Base-by-base conservation (phyloP, 1,140 invertebrate species). In the Limonius californicus region DNA sequence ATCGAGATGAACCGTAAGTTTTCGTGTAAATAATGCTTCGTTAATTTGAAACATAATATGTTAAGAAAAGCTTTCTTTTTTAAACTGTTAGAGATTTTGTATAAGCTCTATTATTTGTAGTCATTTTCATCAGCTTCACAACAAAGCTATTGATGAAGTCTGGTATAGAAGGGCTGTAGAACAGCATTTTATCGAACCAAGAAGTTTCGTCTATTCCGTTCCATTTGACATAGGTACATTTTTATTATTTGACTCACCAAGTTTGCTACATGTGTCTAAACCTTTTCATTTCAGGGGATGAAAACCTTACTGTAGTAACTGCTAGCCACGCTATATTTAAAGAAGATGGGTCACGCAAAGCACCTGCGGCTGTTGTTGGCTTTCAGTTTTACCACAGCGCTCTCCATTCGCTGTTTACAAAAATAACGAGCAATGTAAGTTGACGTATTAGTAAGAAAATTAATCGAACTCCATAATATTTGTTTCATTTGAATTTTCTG, bases 111-210 rank as follows among this genome's bases (percentile, higher is more conserved):
- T 3, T 19, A 18, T 1, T 71, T 76, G 12, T 67, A 89, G 86
- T 9, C 85, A 89, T 59, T 95, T 95, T 71, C 88, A 90, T 20
- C 85, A 91, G 62, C 77, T 83, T 43, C 85, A 91, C 75, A 89
- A 86, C 4, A 80, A 84, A 54, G 89, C 94, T 0, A 94, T 93
- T 42, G 92, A 97, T 73, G 94, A 97, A 75, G 83, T 92, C 6
- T 97, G 94, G 91, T 98, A 98, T 75, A 87, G 88, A 65, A 82
- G 94, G 50, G 94, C 95, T 0, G 93, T 97, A 0, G 94, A 97
- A 67, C 91, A 94, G 65, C 86, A 94, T 77, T 88, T 87, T 70
- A 78, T 90, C 20, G 85, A 91, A 54, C 83, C 86, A 0, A 84
- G 89, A 1, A 91, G 89, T 66, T 96, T 94, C 73, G 91, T 96